These are phyloP conservation scores for Caenorhabditis sp. DNA, from an alignment of 2,888 invertebrate species.

Conservation along the genomic window DNA sequence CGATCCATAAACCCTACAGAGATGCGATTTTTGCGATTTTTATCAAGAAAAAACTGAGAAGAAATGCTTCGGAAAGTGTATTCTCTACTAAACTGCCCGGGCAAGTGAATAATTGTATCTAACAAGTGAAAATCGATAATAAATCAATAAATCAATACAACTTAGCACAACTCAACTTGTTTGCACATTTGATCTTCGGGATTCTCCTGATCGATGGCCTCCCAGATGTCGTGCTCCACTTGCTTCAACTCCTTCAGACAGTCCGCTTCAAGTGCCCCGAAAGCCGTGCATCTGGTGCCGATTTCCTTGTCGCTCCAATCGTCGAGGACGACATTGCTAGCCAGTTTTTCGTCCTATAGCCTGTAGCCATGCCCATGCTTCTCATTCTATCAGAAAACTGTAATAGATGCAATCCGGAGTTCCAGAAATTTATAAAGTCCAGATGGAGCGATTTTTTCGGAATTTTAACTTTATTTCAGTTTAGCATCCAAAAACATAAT, in stretches of 20 bases:
- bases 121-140: background rate
- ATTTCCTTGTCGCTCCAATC: conserved; percentile 41
- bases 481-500: no score
- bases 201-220: conserved; percentile 44
- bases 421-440: no score
- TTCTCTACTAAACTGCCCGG: no score
- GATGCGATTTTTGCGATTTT: background rate
- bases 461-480: no score
- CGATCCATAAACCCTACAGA: background rate
- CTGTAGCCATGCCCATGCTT: no score
- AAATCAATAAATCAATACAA: background rate
- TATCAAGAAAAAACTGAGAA: background rate
- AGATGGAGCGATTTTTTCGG: no score
- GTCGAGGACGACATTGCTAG: conserved; percentile 33
- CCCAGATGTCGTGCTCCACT: conserved; percentile 42
- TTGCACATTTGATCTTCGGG: conserved; percentile 44
- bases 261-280: conserved; percentile 9
- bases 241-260: conserved; percentile 48
- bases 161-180: conserved; percentile 32
- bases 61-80: no score
- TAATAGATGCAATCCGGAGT: no score
- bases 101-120: no score
- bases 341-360: conserved; percentile 41
- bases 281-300: conserved; percentile 39
- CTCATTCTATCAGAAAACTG: no score